Conservation (phyloP, 2,888 invertebrate species). For the Philhelius pedissequus region DNA sequence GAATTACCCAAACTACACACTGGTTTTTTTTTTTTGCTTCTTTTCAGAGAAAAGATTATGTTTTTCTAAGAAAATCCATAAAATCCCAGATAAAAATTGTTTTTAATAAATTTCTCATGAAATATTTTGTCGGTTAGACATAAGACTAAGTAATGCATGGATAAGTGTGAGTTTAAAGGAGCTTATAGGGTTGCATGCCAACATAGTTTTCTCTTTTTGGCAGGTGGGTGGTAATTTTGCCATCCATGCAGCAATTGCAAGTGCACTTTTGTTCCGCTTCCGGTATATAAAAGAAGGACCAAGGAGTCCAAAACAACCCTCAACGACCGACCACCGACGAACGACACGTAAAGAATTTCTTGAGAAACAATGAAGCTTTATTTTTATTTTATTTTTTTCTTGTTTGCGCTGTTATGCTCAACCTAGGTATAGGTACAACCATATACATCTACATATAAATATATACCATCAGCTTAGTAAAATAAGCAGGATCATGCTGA, state of each 20-base stretch:
- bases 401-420: neutral
- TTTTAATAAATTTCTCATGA: constrained; percentile 32
- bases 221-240: constrained; percentile 10
- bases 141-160: neutral
- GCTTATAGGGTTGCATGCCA: constrained; percentile 13
- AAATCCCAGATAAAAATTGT: constrained; percentile 33
- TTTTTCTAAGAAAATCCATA: constrained; percentile 12
- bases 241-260: constrained; percentile 5
- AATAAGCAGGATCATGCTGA: constrained; percentile 17
- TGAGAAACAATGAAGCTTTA: constrained; percentile 31
- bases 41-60: constrained; percentile 20
- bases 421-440: too few relatives aligned
- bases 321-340: neutral
- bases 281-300: neutral
- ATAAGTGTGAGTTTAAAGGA: neutral
- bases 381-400: neutral
- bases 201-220: constrained; percentile 3
- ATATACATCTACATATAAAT: neutral
- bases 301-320: neutral
- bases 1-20: constrained; percentile 22
- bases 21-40: neutral
- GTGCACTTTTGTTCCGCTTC: constrained; percentile 9
- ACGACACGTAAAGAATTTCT: constrained; percentile 27
- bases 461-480: neutral
- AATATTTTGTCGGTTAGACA: constrained; percentile 15